Evolutionary conservation across 2,888 invertebrate species (phyloP).

Genomic region (Noctuana brunneofusca): DNA sequence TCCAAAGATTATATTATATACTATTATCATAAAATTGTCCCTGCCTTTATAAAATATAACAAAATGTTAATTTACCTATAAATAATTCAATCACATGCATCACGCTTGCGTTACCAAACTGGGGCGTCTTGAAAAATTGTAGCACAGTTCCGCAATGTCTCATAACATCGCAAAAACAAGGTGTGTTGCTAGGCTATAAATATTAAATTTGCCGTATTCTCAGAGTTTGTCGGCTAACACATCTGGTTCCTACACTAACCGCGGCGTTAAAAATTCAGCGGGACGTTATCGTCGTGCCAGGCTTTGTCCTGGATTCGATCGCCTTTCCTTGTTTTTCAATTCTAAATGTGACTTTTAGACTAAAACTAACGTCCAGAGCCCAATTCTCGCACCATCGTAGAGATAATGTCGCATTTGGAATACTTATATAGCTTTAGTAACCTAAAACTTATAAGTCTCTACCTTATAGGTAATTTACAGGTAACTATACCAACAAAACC

Average conservation of each 20-base stretch:
- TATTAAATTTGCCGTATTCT: conserved; percentile 76
- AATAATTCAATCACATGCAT: conserved; percentile 8
- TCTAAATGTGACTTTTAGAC: conserved; percentile 27
- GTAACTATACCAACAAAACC: not conserved
- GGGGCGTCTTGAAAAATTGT: conserved; percentile 40
- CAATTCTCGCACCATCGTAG: no score
- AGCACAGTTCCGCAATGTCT: conserved; percentile 51
- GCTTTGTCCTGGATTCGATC: conserved; percentile 55
- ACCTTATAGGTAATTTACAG: no score
- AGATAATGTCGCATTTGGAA: no score
- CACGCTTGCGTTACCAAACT: conserved; percentile 9
- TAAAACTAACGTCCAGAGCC: not conserved
- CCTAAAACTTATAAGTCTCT: no score
- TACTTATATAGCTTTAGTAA: no score
- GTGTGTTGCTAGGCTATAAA: conserved; percentile 70
- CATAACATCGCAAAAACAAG: conserved; percentile 65
- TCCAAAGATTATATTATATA: no score
- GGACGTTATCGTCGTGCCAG: conserved; percentile 59
- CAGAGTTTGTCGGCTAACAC: conserved; percentile 63
- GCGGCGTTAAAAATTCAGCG: conserved; percentile 73
- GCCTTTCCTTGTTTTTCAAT: conserved; percentile 37
- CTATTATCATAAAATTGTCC: no score
- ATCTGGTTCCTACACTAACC: conserved; percentile 72
- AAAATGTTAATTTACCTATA: not conserved
- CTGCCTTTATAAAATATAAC: no score